Base-by-base conservation (phyloP, 2,113 vertebrate genomes). In the Ictalurus punctatus region DNA sequence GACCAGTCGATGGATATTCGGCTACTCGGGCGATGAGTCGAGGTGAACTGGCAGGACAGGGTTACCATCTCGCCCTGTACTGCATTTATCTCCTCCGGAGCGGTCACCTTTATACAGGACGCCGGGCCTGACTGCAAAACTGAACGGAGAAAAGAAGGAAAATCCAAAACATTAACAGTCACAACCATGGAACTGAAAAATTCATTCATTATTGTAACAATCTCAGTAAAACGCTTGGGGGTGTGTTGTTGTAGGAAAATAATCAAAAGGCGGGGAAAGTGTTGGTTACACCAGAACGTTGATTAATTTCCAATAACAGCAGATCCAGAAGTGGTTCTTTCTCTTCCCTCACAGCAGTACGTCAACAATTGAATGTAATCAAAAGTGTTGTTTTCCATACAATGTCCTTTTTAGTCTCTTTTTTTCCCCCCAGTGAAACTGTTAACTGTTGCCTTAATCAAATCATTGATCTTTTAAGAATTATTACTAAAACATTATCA, bases 1-100 rank as follows among this genome's bases (percentile, higher is more conserved):
- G 96, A 96, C 98, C 98, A 99, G 93, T 98, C 96, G 0, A 98
- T 93, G 0, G 92, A 95, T 91, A 98, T 96, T 79, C 90, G 96
- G 88, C 97, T 97, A 0, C 95, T 96, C 34, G 96, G 90, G 1
- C 92, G 93, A 0, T 93, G 94, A 16, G 89, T 94, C 21, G 98
- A 98, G 8, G n/a, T 94, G 95, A 99, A 99, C 0, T 94, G 94
- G 91, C 98, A 99, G 89, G 94, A 95, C 92, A 99, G 87, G 0
- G 79, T 93, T 44, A 96, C 93, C 0, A 90, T 52, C 1, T 97
- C 96, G 0, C 97, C 97, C 48, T 93, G 87, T 0, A 95, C 95
- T 13, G 95, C 97, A 83, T 65, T 93, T 23, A 98, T 91, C 23
- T 96, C 95, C 0, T 95, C 23, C 0, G 95, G 96, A 86, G 93